Base-by-base conservation (phyloP, 2,888 invertebrate species). In the Synergus japonicus region DNA sequence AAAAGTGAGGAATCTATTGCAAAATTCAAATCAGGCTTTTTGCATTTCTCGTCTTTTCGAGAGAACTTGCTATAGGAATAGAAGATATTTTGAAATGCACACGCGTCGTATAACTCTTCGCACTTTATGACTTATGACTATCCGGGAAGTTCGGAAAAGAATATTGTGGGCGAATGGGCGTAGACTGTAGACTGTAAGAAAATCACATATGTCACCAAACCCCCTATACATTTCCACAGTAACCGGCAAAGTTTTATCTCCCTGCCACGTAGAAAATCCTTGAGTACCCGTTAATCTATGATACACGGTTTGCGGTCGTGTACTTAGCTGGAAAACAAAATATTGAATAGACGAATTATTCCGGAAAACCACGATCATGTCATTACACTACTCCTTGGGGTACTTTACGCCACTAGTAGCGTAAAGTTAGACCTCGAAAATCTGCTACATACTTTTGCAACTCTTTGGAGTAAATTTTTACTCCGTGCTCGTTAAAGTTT, bases 61-160 rank as follows among this genome's bases (percentile, higher is more conserved):
- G 22, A 41, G 46, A 69, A 46, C 15, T 69, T 69, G 46, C 69
- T 69, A 49, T 12, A 46, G 15, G 29, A 69, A 22, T 29, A 15
- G 13, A 66, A 18, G 69, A 15, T 46, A 69, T 46, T 44, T 69
- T 69, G 9, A 69, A 69, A 69, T 69, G 49, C 22, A 49, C 29
- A 69, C 69, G 69, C 69, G 46, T 69, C 69, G 69, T 46, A 69
- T 69, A 69, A 69, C 69, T 69, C 69, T 69, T 69, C 46, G 29
- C 69, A 69, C 69, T 69, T 69, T 69, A 69, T 69, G 69, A 69
- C 49, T 69, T 69, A 69, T 69, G 69, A 69, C 69, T 69, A 69
- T 69, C 69, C 69, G 46, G 18, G 29, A 69, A 69, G 69, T 69
- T 69, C 29, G 46, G 49, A 49, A 69, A 69, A 69, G 69, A 69